Evolutionary conservation across 2,888 invertebrate species (phyloP), one percentile per base, ranked within the genome.

Genomic region (Leptothorax acervorum): DNA sequence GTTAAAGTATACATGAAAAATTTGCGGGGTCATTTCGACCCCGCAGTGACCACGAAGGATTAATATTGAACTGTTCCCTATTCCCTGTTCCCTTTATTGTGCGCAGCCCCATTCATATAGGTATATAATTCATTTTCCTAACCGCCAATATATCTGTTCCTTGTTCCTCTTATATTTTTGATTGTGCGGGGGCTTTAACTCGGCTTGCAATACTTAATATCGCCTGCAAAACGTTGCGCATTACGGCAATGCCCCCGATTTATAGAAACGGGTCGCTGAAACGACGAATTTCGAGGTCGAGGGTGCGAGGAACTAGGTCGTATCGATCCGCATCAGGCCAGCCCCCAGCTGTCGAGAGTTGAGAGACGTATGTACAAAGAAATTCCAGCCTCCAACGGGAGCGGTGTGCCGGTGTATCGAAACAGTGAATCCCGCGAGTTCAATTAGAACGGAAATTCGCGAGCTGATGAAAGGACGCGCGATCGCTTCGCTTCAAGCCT

Each of bases 301-400:
- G 81, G 79, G n/a, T n/a, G 18, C 15, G 71, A 35, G 84, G 86
- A 92, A 91, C 85, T 88, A 73, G 90, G 87, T 87, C 89, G 81
- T 84, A 92, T 92, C 91, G 92, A 92, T 91, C 88, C 55, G 35
- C 11, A 23, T 23, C 23, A 35, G 76, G 51, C n/a, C 12, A 11
- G 82, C 82, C 76, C 76, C 82, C 75, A 55, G 15, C 83, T 66
- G 81, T 71, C 63, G 70, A 73, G 75, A 42, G 82, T 71, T 62
- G 70, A 73, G 75, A 42, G 82, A 48, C 81, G 57, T 76, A 66
- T 57, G 74, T 73, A 78, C 70, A 73, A 81, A 87, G 74, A 66
- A 82, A 86, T 76, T 74, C 81, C 71, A 87, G 83, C 63, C 55
- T 74, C 84, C 53, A 1, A 28, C 60, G n/a, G 15, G 42, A 45